Conservation (phyloP, 2,888 invertebrate species). For the Drosophila nigritarsus region DNA sequence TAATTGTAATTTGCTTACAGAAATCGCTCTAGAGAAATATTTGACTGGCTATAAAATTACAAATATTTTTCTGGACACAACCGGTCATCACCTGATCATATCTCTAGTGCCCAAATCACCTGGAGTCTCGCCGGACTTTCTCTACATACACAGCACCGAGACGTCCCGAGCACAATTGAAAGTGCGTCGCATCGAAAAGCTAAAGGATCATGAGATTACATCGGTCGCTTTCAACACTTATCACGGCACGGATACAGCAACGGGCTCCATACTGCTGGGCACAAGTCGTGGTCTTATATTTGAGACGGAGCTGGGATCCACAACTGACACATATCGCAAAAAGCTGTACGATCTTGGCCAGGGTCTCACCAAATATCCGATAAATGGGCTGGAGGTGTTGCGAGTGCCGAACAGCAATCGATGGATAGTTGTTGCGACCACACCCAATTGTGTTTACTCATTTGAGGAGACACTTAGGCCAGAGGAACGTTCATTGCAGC, state of each 20-base stretch:
- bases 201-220: conserved; percentile 91
- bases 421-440: conserved; percentile 93
- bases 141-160: conserved; percentile 88
- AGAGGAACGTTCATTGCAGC: conserved; percentile 89
- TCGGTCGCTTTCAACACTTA: conserved; percentile 95
- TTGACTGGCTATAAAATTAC: conserved; percentile 82
- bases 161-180: conserved; percentile 87
- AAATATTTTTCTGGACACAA: conserved; percentile 89
- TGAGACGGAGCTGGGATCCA: conserved; percentile 94
- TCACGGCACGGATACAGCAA: conserved; percentile 89
- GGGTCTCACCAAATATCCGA: conserved; percentile 89
- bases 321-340: conserved; percentile 94
- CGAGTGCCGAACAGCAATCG: conserved; percentile 89
- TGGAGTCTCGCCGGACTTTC: conserved; percentile 88
- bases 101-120: conserved; percentile 87
- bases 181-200: conserved; percentile 87
- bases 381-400: conserved; percentile 95
- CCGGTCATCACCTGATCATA: conserved; percentile 93
- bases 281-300: conserved; percentile 95
- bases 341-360: conserved; percentile 96
- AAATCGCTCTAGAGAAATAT: conserved; percentile 83
- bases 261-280: conserved; percentile 94
- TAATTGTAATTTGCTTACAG: conserved; percentile 49
- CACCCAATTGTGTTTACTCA: conserved; percentile 93
- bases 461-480: conserved; percentile 91